These are phyloP conservation scores for Leptothorax acervorum DNA, from an alignment of 2,888 invertebrate species.

Conservation along the genomic window DNA sequence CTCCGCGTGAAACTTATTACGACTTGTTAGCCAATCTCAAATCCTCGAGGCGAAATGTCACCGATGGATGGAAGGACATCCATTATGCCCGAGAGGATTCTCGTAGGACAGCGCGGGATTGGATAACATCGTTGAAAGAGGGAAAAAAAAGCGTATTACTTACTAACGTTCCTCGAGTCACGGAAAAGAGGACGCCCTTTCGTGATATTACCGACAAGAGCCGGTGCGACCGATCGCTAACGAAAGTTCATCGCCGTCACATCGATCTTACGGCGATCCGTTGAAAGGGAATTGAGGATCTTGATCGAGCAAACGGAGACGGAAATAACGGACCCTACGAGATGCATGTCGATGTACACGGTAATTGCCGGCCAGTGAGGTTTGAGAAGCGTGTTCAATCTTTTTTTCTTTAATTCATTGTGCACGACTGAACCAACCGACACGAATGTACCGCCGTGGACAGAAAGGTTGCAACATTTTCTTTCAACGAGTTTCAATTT, in stretches of 20 bases:
- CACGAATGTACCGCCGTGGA: background rate
- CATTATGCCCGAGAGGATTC: slow-evolving; percentile 44
- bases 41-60: slow-evolving; percentile 50
- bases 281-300: slow-evolving; percentile 36
- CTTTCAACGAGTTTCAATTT: background rate
- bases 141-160: slow-evolving; percentile 39
- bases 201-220: slow-evolving; percentile 53
- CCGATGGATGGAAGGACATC: slow-evolving; percentile 46
- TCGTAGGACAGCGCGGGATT: slow-evolving; percentile 17
- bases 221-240: slow-evolving; percentile 30
- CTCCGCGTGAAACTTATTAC: slow-evolving; percentile 52
- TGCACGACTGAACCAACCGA: background rate
- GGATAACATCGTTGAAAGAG: slow-evolving; percentile 44
- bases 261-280: slow-evolving; percentile 42
- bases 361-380: background rate
- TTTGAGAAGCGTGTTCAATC: background rate
- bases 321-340: slow-evolving; percentile 30
- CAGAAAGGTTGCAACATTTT: background rate
- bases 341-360: slow-evolving; percentile 7
- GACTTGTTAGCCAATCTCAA: slow-evolving; percentile 52
- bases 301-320: slow-evolving; percentile 41
- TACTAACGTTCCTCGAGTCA: slow-evolving; percentile 45
- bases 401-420: background rate
- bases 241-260: slow-evolving; percentile 54
- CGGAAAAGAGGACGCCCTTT: slow-evolving; percentile 55